These are phyloP conservation scores for Holocentrus rufus DNA, from an alignment of 2,797 vertebrate genomes.

Conservation along the genomic window DNA sequence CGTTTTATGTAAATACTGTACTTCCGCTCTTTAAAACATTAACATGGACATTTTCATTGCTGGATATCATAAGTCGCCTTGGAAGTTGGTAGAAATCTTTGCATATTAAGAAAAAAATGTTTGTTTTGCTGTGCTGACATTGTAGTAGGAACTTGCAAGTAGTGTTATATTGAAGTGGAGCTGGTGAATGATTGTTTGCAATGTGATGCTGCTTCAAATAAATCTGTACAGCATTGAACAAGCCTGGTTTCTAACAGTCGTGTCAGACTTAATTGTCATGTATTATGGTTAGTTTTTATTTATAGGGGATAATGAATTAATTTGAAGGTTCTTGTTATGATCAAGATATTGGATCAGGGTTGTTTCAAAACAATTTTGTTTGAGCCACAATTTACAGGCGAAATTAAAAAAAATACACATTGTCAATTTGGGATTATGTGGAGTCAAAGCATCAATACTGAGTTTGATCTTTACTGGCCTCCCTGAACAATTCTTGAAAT, in stretches of 20 bases:
- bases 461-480: not conserved
- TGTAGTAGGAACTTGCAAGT: slow-evolving; percentile 63
- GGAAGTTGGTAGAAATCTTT: slow-evolving; percentile 38
- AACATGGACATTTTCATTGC: slow-evolving; percentile 55
- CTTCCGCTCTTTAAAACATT: slow-evolving; percentile 62
- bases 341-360: too few relatives aligned
- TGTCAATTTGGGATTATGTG: not conserved
- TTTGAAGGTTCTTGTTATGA: too few relatives aligned
- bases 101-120: slow-evolving; percentile 43
- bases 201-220: slow-evolving; percentile 73
- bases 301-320: not conserved
- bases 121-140: slow-evolving; percentile 61
- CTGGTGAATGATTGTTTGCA: slow-evolving; percentile 60
- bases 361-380: not conserved
- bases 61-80: slow-evolving; percentile 41
- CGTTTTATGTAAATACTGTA: slow-evolving; percentile 76
- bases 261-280: not conserved
- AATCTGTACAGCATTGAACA: slow-evolving; percentile 61
- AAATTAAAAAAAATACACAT: too few relatives aligned
- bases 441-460: not conserved
- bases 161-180: slow-evolving; percentile 58
- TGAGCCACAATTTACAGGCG: not conserved
- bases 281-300: not conserved
- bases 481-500: not conserved
- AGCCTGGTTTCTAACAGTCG: not conserved